Evolutionary conservation across 2,113 vertebrate genomes (phyloP).

Genomic region (Ifrita kowaldi): DNA sequence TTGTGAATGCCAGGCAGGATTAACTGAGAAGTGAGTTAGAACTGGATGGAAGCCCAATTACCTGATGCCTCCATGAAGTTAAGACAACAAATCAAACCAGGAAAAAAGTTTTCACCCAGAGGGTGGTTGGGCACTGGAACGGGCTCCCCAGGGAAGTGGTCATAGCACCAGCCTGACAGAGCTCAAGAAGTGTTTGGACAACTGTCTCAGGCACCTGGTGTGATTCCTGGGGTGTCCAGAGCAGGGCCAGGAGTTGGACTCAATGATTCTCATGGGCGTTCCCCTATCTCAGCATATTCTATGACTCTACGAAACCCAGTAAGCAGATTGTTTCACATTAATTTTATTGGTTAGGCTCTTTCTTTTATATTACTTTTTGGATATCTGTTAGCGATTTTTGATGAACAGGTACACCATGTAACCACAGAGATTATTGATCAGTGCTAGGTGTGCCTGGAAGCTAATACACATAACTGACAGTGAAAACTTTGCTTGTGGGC

Average conservation of each 20-base stretch:
- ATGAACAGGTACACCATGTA: background rate
- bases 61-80: background rate
- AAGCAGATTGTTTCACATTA: background rate
- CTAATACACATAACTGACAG: fast-evolving
- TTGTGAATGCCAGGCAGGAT: slow-evolving; percentile 8
- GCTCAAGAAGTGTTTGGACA: background rate
- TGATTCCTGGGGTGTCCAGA: background rate
- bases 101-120: background rate
- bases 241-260: background rate
- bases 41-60: background rate
- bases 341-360: background rate
- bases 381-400: background rate
- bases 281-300: background rate
- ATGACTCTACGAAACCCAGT: background rate
- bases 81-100: background rate
- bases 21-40: background rate
- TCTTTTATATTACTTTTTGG: background rate
- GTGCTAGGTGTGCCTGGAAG: background rate
- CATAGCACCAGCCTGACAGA: background rate
- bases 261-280: background rate
- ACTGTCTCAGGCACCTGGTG: fast-evolving
- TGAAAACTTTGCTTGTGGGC: background rate
- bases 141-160: background rate
- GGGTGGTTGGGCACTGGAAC: background rate
- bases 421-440: background rate